Evolutionary conservation across 1,140 invertebrate genomes (phyloP).

Genomic region (Nebria ingens): DNA sequence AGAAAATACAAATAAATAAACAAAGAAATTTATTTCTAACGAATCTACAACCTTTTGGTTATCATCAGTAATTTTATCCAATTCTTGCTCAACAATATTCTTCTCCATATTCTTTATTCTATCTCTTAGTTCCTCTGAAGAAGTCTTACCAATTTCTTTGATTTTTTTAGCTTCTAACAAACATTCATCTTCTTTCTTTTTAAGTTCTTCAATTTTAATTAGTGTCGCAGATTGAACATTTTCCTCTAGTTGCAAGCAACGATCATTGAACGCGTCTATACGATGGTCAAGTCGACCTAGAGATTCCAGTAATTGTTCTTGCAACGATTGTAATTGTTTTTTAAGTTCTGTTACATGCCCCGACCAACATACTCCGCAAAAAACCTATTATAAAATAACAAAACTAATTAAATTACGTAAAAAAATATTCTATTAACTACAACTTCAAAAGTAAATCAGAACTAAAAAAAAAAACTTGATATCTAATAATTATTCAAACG

Average conservation of each 20-base stretch:
- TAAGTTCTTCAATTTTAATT: conserved; percentile 37
- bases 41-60: conserved; percentile 27
- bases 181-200: conserved; percentile 30
- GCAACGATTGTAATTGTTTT: conserved; percentile 40
- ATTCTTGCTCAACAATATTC: conserved; percentile 26
- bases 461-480: conserved; percentile 14
- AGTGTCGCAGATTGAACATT: conserved; percentile 37
- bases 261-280: conserved; percentile 40
- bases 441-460: conserved; percentile 9
- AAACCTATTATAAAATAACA: conserved; percentile 33
- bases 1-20: conserved; percentile 9
- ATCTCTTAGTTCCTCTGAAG: conserved; percentile 30
- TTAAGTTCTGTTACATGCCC: conserved; percentile 44
- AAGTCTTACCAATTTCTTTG: conserved; percentile 31
- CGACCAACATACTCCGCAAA: conserved; percentile 44
- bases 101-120: conserved; percentile 32
- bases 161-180: conserved; percentile 30
- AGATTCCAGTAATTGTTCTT: conserved; percentile 38
- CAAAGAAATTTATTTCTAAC: not conserved
- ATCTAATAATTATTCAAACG: conserved; percentile 2
- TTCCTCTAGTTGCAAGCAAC: conserved; percentile 37
- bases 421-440: too few relatives aligned
- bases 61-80: conserved; percentile 24
- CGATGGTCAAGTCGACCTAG: conserved; percentile 38
- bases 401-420: too few relatives aligned